phyloP scores from a whole-genome alignment of 1,140 invertebrate species.

The Kradibia gibbosae region DNA sequence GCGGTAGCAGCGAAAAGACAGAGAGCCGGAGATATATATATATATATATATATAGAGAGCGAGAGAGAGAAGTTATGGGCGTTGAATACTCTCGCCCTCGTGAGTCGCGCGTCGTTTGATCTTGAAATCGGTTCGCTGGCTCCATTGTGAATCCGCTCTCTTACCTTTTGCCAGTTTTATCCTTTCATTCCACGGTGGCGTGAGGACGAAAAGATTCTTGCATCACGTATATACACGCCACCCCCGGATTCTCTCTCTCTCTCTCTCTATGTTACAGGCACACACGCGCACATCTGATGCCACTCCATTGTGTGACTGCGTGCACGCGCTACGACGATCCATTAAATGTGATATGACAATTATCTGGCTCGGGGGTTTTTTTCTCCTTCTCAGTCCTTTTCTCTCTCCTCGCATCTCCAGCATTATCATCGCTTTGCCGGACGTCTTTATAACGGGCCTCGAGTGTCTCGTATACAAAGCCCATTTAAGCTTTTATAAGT shows the following conservation, averaged over 20 bases:
- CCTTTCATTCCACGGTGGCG: constrained; percentile 53
- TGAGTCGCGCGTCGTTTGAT: constrained; percentile 65
- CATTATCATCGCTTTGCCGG: not conserved
- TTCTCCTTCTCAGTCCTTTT: not conserved
- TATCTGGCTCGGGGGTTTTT: constrained; percentile 61
- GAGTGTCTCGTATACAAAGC: not conserved
- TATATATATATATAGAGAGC: not conserved
- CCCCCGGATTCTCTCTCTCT: constrained; percentile 55
- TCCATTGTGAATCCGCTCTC: constrained; percentile 65
- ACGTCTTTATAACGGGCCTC: not conserved
- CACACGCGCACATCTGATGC: constrained; percentile 70
- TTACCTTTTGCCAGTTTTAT: constrained; percentile 55
- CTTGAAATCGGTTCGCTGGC: constrained; percentile 69
- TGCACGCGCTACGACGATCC: constrained; percentile 55
- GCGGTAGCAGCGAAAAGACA: not conserved
- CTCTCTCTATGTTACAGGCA: not conserved
- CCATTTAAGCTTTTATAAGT: not conserved
- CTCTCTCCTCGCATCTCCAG: not conserved
- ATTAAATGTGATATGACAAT: constrained; percentile 64
- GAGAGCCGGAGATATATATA: not conserved
- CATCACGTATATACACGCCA: constrained; percentile 37
- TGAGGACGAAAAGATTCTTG: constrained; percentile 14
- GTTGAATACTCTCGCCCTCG: constrained; percentile 62
- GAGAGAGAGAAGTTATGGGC: constrained; percentile 59
- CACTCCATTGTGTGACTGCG: constrained; percentile 66